Evolutionary conservation across 2,113 vertebrate genomes (phyloP), one percentile per base, ranked within the genome.

Genomic region (Reinhardtius hippoglossoides): DNA sequence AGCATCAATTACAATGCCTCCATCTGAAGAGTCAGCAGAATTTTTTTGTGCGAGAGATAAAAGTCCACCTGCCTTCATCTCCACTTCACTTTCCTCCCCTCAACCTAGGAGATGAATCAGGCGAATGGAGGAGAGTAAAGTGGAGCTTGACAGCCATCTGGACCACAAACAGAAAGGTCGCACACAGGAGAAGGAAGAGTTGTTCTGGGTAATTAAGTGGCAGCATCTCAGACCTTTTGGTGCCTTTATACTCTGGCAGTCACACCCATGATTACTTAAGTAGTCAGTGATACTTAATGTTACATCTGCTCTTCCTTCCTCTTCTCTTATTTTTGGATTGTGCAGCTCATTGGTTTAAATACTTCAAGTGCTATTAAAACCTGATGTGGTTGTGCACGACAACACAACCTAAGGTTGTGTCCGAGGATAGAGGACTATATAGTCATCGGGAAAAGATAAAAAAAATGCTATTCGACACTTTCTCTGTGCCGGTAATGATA

Each of bases 101-200:
- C 46, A 72, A 55, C 67, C 58, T 55, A 27, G 55, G 67, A 63
- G 60, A 88, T 74, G 46, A 81, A 76, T 71, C 60, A 61, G 58
- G n/a, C 52, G 48, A 44, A 60, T n/a, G 46, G 18, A n/a, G 50
- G 18, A 54, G 46, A 18, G 46, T 50, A 54, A 54, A 54, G 50
- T 54, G 50, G 50, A 54, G 50, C 50, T 54, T 8, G 50, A n/a
- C 50, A 54, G 50, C 50, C 50, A n/a, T 74, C 69, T 80, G 61
- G 71, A 74, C 35, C 52, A 56, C 40, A 74, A 68, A 71, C 55
- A 52, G 23, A 52, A 37, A 42, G 71, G 50, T 64, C 42, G 60
- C 54, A 72, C n/a, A 60, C 50, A 54, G 21, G n/a, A 10, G 60
- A 64, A 78, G 55, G 42, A 24, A 54, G 18, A 54, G 18, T 9